phyloP scores from a whole-genome alignment of 1,140 invertebrate genomes.

The Pentalonia nigronervosa region DNA sequence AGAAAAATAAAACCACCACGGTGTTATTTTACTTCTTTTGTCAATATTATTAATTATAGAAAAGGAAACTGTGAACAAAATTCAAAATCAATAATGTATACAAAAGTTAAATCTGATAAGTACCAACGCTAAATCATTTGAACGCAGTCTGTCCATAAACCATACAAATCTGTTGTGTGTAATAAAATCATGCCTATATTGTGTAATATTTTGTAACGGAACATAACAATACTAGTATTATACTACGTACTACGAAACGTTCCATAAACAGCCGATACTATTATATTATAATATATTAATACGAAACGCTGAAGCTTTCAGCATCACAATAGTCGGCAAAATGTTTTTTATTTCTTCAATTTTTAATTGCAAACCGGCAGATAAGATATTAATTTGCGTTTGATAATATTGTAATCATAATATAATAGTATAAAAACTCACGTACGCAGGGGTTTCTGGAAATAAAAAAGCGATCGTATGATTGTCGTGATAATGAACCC shows the following conservation, averaged over 20 bases:
- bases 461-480: background rate
- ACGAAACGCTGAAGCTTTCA: background rate
- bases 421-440: background rate
- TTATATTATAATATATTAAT: background rate
- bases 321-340: background rate
- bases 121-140: background rate
- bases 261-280: background rate
- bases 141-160: background rate
- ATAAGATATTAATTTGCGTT: background rate
- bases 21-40: background rate
- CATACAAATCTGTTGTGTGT: background rate
- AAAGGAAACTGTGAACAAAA: background rate
- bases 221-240: background rate
- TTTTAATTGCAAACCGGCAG: background rate
- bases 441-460: background rate
- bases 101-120: background rate
- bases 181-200: background rate
- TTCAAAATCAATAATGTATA: background rate
- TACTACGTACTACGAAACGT: background rate
- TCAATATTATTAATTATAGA: constrained; percentile 1
- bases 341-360: background rate
- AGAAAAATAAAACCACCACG: background rate
- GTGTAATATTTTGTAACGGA: background rate
- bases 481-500: background rate
- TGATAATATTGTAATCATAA: background rate